A percentile compares a stretch with the other conserved stretches of the same genome.
These are phyloP conservation scores for Micrastur ruficollis DNA, from an alignment of 2,797 vertebrate species.

Conservation along the genomic window DNA sequence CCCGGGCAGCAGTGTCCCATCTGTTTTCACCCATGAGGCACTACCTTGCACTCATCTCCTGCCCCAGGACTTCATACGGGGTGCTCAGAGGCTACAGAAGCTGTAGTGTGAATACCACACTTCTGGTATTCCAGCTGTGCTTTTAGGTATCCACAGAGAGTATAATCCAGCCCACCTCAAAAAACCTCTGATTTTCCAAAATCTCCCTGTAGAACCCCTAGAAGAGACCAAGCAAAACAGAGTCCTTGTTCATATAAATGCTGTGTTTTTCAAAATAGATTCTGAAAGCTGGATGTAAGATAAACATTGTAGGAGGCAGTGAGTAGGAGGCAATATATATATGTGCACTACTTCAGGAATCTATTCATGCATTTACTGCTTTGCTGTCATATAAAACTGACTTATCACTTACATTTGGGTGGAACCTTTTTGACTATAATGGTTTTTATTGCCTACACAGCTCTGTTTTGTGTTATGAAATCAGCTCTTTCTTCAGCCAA, in stretches of 20 bases:
- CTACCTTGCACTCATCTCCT: background rate
- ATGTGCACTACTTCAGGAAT: background rate
- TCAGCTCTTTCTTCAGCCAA: slow-evolving; percentile 41
- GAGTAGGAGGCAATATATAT: background rate
- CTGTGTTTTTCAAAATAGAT: background rate
- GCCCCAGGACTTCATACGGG: background rate
- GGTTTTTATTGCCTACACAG: background rate
- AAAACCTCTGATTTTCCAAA: background rate
- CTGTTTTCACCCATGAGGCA: background rate
- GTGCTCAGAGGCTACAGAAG: background rate
- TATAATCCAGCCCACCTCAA: background rate
- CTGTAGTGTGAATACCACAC: background rate
- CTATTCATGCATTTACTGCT: slow-evolving; percentile 8
- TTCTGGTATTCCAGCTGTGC: background rate
- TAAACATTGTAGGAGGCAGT: background rate
- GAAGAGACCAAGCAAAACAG: background rate
- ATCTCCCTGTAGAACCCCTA: background rate
- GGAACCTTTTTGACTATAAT: slow-evolving; percentile 18
- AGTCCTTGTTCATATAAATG: background rate
- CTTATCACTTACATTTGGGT: background rate
- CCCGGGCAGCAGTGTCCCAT: background rate
- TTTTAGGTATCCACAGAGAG: background rate
- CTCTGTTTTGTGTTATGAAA: slow-evolving; percentile 10
- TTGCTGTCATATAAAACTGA: slow-evolving; percentile 22
- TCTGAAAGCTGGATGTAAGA: background rate